Base-by-base conservation (phyloP, 2,888 invertebrate species). In the Parapristionchus giblindavisi region DNA sequence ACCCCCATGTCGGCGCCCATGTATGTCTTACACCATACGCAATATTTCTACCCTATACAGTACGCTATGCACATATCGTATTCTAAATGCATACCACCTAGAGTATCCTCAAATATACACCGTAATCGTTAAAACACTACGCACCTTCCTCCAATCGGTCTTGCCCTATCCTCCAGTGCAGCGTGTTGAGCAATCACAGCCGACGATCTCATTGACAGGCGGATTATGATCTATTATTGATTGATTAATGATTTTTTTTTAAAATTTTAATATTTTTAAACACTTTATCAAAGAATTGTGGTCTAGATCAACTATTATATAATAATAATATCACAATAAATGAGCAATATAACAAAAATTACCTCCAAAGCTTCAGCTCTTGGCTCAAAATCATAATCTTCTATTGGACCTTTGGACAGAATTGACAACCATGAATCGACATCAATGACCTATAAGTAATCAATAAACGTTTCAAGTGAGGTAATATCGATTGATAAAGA, bases 401-500 rank as follows among this genome's bases (percentile, higher is more conserved):
- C 54, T 34, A 34, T 21, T 4, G 32, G 24, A 36, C 21, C 6
- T 14, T 70, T 43, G 29, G 5, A 11, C 11, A 61, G 68, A 29
- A 79, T 54, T 14, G 48, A 54, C 38, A 72, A 48, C 83, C 83
- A 83, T 3, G 77, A 68, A 24, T 75, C 68, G 2, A 79, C 76
- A 60, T 84, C 84, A 24, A 83, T 75, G 40, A 82, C 83, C 36
- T 77, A 38, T 24, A 52, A 52, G 5, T 60, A 24, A 21, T 34
- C 21, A 36, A 34, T 8, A 60, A 60, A 60, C 32, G 27, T 36
- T 60, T 5, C 27, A 14, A 58, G n/a, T 58, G 36, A n/a, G n/a
- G n/a, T n/a, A n/a, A n/a, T n/a, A n/a, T n/a, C n/a, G n/a, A n/a
- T n/a, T n/a, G n/a, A n/a, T n/a, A n/a, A n/a, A n/a, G n/a, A n/a